Evolutionary conservation across 2,888 invertebrate species (phyloP).

Genomic region (Morpho helenor): DNA sequence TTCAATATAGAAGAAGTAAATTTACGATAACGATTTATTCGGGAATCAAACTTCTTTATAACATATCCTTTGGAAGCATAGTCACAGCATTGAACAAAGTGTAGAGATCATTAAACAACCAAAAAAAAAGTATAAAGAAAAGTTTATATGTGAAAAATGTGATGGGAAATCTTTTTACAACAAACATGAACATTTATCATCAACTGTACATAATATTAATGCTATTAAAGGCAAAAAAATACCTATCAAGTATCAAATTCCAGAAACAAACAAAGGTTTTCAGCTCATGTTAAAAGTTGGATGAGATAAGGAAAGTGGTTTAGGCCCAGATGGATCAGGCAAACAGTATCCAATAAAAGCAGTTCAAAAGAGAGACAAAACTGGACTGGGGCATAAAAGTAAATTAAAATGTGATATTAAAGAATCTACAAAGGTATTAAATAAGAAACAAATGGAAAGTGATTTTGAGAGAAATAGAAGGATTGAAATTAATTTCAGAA

Average conservation of each 20-base stretch:
- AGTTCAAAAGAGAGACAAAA: slow-evolving; percentile 84
- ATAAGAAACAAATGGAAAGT: slow-evolving; percentile 32
- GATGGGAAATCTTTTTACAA: slow-evolving; percentile 74
- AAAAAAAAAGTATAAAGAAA: slow-evolving; percentile 30
- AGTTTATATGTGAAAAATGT: slow-evolving; percentile 81
- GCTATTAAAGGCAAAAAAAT: slow-evolving; percentile 69
- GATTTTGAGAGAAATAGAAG: slow-evolving; percentile 38
- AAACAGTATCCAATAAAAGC: slow-evolving; percentile 88
- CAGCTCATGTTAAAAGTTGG: slow-evolving; percentile 87
- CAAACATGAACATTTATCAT: slow-evolving; percentile 81
- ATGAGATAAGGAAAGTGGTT: slow-evolving; percentile 86
- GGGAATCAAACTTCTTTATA: no score
- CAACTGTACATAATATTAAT: slow-evolving; percentile 86
- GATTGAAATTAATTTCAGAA: slow-evolving; percentile 63
- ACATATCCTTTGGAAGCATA: slow-evolving; percentile 44
- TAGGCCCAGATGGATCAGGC: slow-evolving; percentile 86
- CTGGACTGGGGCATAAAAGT: slow-evolving; percentile 81
- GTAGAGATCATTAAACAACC: slow-evolving; percentile 14
- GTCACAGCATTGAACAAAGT: slow-evolving; percentile 18
- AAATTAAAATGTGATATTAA: slow-evolving; percentile 5
- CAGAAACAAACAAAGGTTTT: slow-evolving; percentile 85
- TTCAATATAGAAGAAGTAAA: no score
- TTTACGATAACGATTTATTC: no score
- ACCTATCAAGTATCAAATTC: slow-evolving; percentile 80
- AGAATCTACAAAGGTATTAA: slow-evolving; percentile 22